These are phyloP conservation scores for Brenthis daphne DNA, from an alignment of 2,888 invertebrate species.

Conservation along the genomic window DNA sequence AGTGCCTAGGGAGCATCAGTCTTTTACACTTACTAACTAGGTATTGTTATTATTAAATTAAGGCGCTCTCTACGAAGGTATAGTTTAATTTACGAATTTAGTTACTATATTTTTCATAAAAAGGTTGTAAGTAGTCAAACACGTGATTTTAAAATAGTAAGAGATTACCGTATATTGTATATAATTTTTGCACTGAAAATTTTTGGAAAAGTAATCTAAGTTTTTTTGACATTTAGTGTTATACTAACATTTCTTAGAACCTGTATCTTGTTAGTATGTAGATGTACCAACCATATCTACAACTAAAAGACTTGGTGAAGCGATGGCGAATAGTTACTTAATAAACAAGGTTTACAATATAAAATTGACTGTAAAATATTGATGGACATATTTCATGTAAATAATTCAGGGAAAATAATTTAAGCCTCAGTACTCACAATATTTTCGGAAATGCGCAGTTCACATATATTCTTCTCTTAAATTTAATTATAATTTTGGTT, in stretches of 20 bases:
- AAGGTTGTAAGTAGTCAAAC: no score
- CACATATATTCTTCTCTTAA: no score
- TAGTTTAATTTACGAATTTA: neutral
- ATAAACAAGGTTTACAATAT: neutral
- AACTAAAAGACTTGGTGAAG: neutral
- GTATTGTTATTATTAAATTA: neutral
- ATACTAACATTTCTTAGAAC: no score
- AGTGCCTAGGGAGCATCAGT: neutral
- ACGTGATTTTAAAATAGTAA: no score
- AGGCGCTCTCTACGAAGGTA: neutral
- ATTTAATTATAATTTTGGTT: no score
- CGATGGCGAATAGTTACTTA: neutral
- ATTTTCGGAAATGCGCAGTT: no score
- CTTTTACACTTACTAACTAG: neutral
- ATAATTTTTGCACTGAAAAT: no score
- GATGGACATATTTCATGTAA: neutral
- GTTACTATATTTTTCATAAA: neutral
- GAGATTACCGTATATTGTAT: no score
- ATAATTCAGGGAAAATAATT: neutral
- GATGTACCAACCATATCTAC: no score
- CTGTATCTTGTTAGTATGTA: no score
- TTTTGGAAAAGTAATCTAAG: no score
- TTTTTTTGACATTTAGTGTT: no score
- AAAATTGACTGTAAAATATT: conserved; percentile 1
- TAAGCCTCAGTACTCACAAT: neutral